A percentile compares a stretch with the other conserved stretches of the same genome.
Evolutionary conservation across 2,113 vertebrate genomes (phyloP).

Genomic region (Leiothrix lutea): DNA sequence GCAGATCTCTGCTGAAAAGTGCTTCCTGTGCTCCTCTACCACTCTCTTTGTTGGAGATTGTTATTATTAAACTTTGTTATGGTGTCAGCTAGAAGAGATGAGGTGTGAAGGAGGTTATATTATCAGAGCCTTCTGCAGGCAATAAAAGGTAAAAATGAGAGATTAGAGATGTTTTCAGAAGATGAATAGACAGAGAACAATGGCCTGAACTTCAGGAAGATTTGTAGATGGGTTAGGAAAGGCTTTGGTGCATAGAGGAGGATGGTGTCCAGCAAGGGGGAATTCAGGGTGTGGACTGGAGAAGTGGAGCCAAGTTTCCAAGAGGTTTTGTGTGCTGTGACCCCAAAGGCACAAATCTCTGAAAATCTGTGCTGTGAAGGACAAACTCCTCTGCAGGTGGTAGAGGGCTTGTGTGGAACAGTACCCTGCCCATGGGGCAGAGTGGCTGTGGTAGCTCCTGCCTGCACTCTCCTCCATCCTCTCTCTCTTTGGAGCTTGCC

Average conservation of each 20-base stretch:
- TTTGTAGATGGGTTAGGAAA: not conserved
- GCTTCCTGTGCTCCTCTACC: not conserved
- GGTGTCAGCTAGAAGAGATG: not conserved
- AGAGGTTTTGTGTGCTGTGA: not conserved
- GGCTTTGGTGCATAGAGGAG: not conserved
- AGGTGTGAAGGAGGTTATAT: not conserved
- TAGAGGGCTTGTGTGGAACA: not conserved
- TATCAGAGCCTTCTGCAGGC: not conserved
- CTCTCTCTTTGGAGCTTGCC: not conserved
- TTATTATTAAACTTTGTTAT: slow-evolving; percentile 15
- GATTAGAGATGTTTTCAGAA: not conserved
- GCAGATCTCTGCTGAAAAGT: not conserved
- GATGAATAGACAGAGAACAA: not conserved
- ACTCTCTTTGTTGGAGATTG: not conserved
- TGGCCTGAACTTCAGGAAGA: not conserved
- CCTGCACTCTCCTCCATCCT: not conserved
- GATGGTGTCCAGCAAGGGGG: too few species aligned
- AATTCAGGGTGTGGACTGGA: not conserved
- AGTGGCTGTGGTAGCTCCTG: fast-evolving
- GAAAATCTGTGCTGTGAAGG: not conserved
- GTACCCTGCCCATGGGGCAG: not conserved
- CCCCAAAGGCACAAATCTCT: not conserved
- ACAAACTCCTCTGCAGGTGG: not conserved
- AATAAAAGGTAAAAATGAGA: not conserved
- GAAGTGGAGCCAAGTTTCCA: not conserved